Conservation (phyloP, 2,113 vertebrate species). For the Phaethon lepturus region DNA sequence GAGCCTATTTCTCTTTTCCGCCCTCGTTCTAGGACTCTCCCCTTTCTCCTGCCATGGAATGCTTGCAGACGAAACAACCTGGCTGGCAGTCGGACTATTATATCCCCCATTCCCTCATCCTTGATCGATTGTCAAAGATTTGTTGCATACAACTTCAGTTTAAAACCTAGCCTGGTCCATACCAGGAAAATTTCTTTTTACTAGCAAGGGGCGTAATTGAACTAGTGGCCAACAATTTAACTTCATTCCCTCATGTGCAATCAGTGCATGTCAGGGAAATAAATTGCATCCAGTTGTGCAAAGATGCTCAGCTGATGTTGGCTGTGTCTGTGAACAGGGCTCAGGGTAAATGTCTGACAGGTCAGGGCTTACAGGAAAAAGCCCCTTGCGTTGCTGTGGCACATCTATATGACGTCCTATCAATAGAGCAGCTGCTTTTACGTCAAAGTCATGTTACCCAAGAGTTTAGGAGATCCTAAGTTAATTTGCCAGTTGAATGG, state of each 20-base stretch:
- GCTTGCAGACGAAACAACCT: background rate
- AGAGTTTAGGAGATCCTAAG: background rate
- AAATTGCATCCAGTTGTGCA: background rate
- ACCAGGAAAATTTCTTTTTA: background rate
- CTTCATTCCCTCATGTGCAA: background rate
- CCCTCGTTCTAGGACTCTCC: background rate
- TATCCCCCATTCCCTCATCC: background rate
- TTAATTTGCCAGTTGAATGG: background rate
- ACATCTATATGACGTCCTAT: background rate
- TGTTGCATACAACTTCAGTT: background rate
- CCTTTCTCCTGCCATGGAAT: slow-evolving; percentile 15
- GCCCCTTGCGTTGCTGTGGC: accelerated
- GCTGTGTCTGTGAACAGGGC: background rate
- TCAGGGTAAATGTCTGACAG: background rate
- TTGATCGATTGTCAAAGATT: background rate
- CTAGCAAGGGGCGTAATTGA: background rate
- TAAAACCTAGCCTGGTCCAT: background rate
- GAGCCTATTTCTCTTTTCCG: background rate
- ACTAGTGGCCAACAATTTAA: background rate
- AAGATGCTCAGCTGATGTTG: background rate
- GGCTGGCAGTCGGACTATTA: background rate
- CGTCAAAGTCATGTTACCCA: background rate
- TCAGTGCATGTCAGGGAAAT: background rate
- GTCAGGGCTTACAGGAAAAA: background rate
- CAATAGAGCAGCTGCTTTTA: background rate